Conservation (phyloP, 23 tunicate species). For the Trididemnum clinides region DNA sequence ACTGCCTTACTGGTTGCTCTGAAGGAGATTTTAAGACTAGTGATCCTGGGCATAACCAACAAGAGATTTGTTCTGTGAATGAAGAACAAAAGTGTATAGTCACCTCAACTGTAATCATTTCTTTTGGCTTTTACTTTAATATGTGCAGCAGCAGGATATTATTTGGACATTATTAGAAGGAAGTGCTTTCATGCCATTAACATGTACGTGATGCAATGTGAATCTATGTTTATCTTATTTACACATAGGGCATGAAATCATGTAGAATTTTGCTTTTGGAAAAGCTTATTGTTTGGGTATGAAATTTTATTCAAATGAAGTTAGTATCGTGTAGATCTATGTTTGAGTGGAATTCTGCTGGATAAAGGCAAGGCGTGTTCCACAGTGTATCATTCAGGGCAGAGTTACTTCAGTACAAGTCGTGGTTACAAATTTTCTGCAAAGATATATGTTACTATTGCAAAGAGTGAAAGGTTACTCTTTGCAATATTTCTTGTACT, state of each 20-base stretch:
- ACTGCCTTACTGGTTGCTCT: too few relatives aligned
- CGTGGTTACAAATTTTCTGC: neutral
- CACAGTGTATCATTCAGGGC: neutral
- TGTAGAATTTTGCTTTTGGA: neutral
- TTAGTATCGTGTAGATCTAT: neutral
- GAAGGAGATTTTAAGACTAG: too few relatives aligned
- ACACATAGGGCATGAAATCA: neutral
- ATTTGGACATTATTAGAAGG: too few relatives aligned
- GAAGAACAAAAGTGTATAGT: too few relatives aligned
- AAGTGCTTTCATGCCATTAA: too few relatives aligned
- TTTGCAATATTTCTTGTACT: neutral
- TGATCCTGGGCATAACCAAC: too few relatives aligned
- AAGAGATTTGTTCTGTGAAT: too few relatives aligned
- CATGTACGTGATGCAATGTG: neutral
- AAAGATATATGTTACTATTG: neutral
- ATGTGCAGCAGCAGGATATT: too few relatives aligned
- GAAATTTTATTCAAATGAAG: neutral
- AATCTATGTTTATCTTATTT: neutral
- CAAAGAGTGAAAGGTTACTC: neutral
- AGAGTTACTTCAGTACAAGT: neutral
- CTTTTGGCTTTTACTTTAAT: too few relatives aligned
- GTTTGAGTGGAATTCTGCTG: neutral
- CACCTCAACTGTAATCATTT: too few relatives aligned
- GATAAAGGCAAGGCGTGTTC: neutral
- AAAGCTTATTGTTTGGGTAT: neutral